A percentile compares a stretch with the other conserved stretches of the same genome.
Conservation (phyloP, 2,797 vertebrate genomes). For the Paguma larvata region DNA sequence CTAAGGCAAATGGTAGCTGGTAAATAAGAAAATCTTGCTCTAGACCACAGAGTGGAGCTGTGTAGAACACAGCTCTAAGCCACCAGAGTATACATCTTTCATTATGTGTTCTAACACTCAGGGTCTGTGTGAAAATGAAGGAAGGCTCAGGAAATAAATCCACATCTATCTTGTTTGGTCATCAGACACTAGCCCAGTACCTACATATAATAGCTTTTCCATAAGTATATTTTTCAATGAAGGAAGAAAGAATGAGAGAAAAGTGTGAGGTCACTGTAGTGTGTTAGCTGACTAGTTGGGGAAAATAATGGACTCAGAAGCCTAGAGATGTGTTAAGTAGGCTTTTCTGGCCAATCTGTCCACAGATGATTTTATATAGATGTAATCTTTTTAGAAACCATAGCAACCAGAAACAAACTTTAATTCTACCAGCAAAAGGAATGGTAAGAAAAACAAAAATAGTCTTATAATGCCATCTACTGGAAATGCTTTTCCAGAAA, state of each 20-base stretch:
- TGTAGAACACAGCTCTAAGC: neutral
- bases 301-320: constrained; percentile 10
- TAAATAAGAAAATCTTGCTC: neutral
- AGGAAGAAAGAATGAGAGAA: constrained; percentile 35
- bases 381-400: constrained; percentile 66
- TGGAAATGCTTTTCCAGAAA: constrained; percentile 82
- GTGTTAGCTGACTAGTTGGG: neutral
- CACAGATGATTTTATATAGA: constrained; percentile 41
- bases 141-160: neutral
- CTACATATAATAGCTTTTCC: neutral
- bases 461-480: constrained; percentile 87
- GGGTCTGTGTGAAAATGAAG: neutral
- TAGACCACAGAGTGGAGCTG: neutral
- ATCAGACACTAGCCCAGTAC: neutral
- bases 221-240: constrained; percentile 26
- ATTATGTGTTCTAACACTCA: neutral
- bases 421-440: constrained; percentile 59
- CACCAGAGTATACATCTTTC: neutral
- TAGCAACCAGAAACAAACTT: constrained; percentile 62
- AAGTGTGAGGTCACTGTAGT: neutral
- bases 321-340: constrained; percentile 38
- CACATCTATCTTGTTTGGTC: neutral
- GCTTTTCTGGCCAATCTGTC: constrained; percentile 61
- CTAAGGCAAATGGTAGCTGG: neutral
- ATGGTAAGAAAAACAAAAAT: constrained; percentile 64